Conservation (phyloP, 30 jellyfish, hydroid and myxozoan genomes). For the Nemopilema nomurai region DNA sequence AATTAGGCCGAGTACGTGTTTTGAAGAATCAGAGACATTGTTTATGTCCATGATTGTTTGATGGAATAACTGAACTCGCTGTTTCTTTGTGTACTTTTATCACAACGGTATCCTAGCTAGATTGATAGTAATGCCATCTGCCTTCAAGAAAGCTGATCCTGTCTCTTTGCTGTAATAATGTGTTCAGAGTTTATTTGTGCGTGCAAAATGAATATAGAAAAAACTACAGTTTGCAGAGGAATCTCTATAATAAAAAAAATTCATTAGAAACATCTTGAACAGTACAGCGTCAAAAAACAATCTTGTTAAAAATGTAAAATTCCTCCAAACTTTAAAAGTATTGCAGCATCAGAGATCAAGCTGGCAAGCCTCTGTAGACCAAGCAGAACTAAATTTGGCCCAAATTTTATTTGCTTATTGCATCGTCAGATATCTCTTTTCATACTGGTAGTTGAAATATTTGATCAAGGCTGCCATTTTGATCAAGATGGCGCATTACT, state of each 20-base stretch:
- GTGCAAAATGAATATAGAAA: too few species aligned
- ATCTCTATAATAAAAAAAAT: background rate
- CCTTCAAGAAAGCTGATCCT: too few species aligned
- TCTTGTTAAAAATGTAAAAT: too few species aligned
- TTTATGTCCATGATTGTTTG: background rate
- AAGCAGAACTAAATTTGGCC: too few species aligned
- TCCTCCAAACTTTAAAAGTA: background rate
- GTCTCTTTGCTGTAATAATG: too few species aligned
- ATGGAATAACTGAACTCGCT: background rate
- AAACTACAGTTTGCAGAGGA: background rate
- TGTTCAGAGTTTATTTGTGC: too few species aligned
- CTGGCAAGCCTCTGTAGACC: background rate
- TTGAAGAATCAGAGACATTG: background rate
- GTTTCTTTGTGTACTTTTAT: background rate
- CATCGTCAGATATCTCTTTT: too few species aligned
- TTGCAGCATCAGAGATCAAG: background rate
- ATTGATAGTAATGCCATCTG: background rate
- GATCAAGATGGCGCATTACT: too few species aligned
- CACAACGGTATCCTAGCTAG: background rate
- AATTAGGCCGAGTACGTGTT: background rate
- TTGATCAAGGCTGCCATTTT: too few species aligned
- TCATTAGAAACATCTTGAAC: background rate
- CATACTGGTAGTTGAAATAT: too few species aligned
- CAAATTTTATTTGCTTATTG: too few species aligned
- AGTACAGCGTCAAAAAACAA: background rate